These are phyloP conservation scores for Heteromyza rotundicornis DNA, from an alignment of 2,888 invertebrate genomes.

Conservation along the genomic window DNA sequence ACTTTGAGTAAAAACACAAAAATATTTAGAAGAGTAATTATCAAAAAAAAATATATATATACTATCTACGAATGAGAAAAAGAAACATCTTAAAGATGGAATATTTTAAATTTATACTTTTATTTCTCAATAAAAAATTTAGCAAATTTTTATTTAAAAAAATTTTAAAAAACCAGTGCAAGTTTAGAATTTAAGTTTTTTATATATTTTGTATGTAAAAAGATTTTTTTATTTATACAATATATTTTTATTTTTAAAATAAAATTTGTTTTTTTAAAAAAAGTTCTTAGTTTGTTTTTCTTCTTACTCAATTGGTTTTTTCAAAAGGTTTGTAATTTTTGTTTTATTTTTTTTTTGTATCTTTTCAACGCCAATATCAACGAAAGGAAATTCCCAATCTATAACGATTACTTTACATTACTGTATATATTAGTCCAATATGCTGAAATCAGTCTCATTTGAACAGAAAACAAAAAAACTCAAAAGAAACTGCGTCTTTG, in stretches of 20 bases:
- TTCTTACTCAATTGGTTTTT: conserved; percentile 9
- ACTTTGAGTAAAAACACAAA: conserved; percentile 9
- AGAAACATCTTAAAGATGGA: conserved; percentile 41
- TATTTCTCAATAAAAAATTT: conserved; percentile 39
- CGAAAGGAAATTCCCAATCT: background rate
- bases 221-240: conserved; percentile 38
- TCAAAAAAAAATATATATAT: background rate
- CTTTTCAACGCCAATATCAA: background rate
- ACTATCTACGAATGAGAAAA: background rate
- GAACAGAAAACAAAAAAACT: background rate
- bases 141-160: conserved; percentile 50
- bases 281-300: conserved; percentile 20
- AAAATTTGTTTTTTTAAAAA: conserved; percentile 47
- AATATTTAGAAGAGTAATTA: background rate
- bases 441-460: background rate
- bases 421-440: conserved; percentile 21
- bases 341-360: background rate
- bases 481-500: background rate
- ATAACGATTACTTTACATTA: background rate
- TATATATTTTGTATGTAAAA: conserved; percentile 48
- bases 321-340: background rate
- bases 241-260: conserved; percentile 47
- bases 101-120: conserved; percentile 23
- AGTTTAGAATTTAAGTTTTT: conserved; percentile 44
- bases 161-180: conserved; percentile 34